These are phyloP conservation scores for Solea solea DNA, from an alignment of 2,113 vertebrate species.

Conservation along the genomic window DNA sequence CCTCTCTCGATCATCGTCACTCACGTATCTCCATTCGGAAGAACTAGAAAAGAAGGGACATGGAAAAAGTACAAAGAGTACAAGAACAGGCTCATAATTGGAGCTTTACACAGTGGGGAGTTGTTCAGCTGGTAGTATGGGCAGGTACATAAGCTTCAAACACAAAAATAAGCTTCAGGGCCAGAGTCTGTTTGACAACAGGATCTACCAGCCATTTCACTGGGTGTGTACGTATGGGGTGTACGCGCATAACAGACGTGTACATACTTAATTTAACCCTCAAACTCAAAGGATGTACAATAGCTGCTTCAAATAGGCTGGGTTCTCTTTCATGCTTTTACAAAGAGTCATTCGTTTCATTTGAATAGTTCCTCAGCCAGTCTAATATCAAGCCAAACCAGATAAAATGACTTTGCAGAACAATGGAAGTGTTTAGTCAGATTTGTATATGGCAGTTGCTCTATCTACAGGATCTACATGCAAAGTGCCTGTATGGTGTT, in stretches of 20 bases:
- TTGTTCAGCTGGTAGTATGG: background rate
- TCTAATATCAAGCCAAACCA: background rate
- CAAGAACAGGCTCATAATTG: background rate
- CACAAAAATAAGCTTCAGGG: background rate
- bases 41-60: conserved; percentile 72
- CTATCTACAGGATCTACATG: too few species aligned
- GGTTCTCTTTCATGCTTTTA: background rate
- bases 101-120: background rate
- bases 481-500: too few species aligned
- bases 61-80: background rate
- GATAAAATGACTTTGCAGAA: too few species aligned
- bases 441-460: too few species aligned
- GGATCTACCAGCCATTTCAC: conserved; percentile 36
- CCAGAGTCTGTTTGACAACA: conserved; percentile 1
- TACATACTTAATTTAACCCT: background rate
- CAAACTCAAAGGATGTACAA: background rate
- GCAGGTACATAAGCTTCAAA: background rate
- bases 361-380: background rate
- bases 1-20: conserved; percentile 67
- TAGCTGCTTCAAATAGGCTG: background rate
- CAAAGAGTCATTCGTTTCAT: background rate
- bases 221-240: conserved; percentile 15
- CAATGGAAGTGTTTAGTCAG: too few species aligned
- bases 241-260: background rate
- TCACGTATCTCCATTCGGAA: conserved; percentile 82